Evolutionary conservation across 2,888 invertebrate species (phyloP), one percentile per base, ranked within the genome.

Genomic region (Acleris holmiana): DNA sequence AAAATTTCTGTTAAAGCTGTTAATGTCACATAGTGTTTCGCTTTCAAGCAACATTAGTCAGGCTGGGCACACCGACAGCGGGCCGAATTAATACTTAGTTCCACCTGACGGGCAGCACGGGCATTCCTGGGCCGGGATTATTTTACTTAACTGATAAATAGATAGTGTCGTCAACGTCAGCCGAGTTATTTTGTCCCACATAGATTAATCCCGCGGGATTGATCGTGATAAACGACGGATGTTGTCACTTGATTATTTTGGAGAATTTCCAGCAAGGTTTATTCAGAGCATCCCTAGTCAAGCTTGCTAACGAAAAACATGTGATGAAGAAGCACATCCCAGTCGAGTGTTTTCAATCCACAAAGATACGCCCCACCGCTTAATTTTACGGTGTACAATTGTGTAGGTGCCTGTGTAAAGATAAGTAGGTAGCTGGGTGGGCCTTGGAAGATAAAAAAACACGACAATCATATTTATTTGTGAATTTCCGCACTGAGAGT

Each of bases 1-100:
- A 53, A 53, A 53, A 54, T 41, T 55, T 55, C 10, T 44, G 23
- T 17, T 17, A 23, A 55, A 21, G 44, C 44, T 23, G 47, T 47
- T 50, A 41, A 41, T 13, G 15, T 56, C 29, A 19, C 49, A 55
- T 49, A 49, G 49, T 54, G 61, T 29, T 19, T 25, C 13, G 54
- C n/a, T 18, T 25, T 56, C 29, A 6, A 57, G 41, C 44, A 57
- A 51, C 63, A 57, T 62, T 62, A 50, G 63, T 47, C 51, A 46
- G 50, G 18, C 51, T 29, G 35, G 57, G 57, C 51, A 35, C 57
- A 35, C 13, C 35, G 2, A 21, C 53, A 58, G 48, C 58, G 53
- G 35, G 40, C 53, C 64, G 54, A 64, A 64, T 59, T 59, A 64
- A 64, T 64, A 59, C 58, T 59, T 64, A 35, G 63, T 58, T 53